These are phyloP conservation scores for Herminia tarsipennalis DNA, from an alignment of 2,888 invertebrate genomes.

Conservation along the genomic window DNA sequence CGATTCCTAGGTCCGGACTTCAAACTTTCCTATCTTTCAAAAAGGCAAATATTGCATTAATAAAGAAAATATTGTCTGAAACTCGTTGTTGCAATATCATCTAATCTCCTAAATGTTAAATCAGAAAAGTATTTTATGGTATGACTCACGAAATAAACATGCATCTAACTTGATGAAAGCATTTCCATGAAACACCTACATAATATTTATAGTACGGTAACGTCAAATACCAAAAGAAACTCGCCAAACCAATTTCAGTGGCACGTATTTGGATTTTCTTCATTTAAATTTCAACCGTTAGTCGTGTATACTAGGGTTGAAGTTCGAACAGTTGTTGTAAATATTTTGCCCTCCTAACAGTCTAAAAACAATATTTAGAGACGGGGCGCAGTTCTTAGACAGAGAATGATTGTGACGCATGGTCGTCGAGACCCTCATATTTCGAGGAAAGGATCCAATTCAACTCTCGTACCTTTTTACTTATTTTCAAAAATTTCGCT, in stretches of 20 bases:
- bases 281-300: slow-evolving; percentile 23
- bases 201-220: slow-evolving; percentile 42
- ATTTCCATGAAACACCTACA: slow-evolving; percentile 19
- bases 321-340: slow-evolving; percentile 22
- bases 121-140: too few relatives aligned
- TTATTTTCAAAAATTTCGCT: slow-evolving; percentile 49
- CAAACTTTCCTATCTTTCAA: too few relatives aligned
- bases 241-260: slow-evolving; percentile 38
- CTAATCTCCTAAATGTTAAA: too few relatives aligned
- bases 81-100: too few relatives aligned
- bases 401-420: slow-evolving; percentile 70
- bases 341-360: slow-evolving; percentile 45
- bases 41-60: too few relatives aligned
- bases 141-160: too few relatives aligned
- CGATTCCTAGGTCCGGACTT: too few relatives aligned
- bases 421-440: slow-evolving; percentile 58
- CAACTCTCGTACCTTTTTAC: slow-evolving; percentile 49
- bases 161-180: slow-evolving; percentile 21
- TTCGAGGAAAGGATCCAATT: slow-evolving; percentile 54
- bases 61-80: too few relatives aligned
- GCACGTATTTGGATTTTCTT: slow-evolving; percentile 27
- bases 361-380: slow-evolving; percentile 65
- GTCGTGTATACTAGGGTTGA: slow-evolving; percentile 13
- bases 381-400: slow-evolving; percentile 55
- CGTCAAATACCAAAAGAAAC: slow-evolving; percentile 56